These are phyloP conservation scores for Podargus strigoides DNA, from an alignment of 2,797 vertebrate genomes.

Conservation along the genomic window DNA sequence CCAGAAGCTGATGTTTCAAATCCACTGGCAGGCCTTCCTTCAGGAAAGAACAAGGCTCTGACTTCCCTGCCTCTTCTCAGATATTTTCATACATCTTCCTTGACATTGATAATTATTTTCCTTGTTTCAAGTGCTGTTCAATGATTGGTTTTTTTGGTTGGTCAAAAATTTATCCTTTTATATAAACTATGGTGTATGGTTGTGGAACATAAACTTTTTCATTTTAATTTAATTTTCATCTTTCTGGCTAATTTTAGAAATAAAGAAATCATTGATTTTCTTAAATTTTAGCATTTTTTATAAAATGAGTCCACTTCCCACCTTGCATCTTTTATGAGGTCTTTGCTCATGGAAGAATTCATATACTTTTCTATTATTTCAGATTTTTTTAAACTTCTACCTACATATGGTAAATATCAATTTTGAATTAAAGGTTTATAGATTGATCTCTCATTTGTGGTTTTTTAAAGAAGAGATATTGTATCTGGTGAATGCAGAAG, in stretches of 20 bases:
- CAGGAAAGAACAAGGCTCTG: not conserved
- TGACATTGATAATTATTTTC: not conserved
- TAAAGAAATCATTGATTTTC: not conserved
- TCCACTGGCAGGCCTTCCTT: not conserved
- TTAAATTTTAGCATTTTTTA: not conserved
- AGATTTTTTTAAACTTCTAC: not conserved
- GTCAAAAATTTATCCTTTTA: not conserved
- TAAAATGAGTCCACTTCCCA: not conserved
- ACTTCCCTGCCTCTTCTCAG: not conserved
- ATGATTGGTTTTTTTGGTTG: not conserved
- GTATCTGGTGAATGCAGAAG: not conserved
- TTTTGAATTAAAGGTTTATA: not conserved
- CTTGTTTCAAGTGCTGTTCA: not conserved
- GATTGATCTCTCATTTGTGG: not conserved
- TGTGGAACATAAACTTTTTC: not conserved
- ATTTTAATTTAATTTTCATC: not conserved
- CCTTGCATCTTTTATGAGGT: not conserved
- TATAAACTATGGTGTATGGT: accelerated
- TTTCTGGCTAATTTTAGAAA: not conserved
- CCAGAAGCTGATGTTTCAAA: not conserved
- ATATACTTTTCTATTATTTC: not conserved
- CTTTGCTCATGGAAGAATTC: not conserved
- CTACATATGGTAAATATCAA: not conserved
- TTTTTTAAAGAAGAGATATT: not conserved
- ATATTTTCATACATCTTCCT: not conserved